These are phyloP conservation scores for Orthonychiurus folsomi DNA, from an alignment of 2,888 invertebrate species.

Conservation along the genomic window DNA sequence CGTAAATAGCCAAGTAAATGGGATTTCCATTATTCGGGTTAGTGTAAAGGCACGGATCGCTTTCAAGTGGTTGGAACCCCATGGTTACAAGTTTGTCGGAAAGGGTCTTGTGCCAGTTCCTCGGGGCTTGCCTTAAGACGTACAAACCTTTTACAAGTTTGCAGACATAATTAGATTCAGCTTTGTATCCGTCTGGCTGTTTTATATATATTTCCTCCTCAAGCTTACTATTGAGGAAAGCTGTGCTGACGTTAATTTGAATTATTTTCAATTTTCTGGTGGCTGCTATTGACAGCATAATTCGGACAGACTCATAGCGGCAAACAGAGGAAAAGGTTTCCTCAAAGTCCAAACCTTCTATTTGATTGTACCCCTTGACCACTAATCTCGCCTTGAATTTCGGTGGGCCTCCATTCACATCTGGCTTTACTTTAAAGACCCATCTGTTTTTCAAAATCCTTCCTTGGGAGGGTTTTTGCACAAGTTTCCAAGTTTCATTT, in stretches of 20 bases:
- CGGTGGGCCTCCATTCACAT: not conserved
- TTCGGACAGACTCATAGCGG: slow-evolving; percentile 12
- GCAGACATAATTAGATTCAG: slow-evolving; percentile 5
- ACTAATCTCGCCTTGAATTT: slow-evolving; percentile 13
- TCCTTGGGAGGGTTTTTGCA: not conserved
- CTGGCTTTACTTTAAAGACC: slow-evolving; percentile 10
- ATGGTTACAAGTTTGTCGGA: not conserved
- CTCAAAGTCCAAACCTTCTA: slow-evolving; percentile 14
- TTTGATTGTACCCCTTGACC: slow-evolving; percentile 8
- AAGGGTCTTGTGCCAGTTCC: slow-evolving; percentile 29
- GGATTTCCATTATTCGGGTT: not conserved
- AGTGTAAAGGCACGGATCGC: slow-evolving; percentile 11
- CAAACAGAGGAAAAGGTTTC: slow-evolving; percentile 16
- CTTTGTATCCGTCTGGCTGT: slow-evolving; percentile 28
- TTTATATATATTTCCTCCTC: slow-evolving; percentile 28
- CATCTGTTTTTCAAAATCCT: slow-evolving; percentile 10
- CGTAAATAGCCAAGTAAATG: not conserved
- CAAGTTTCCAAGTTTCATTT: slow-evolving; percentile 13
- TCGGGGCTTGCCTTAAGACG: slow-evolving; percentile 31
- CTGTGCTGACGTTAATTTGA: slow-evolving; percentile 30
- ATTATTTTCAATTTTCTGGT: slow-evolving; percentile 11
- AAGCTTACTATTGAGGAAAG: slow-evolving; percentile 18
- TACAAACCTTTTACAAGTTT: slow-evolving; percentile 15
- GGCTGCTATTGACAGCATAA: slow-evolving; percentile 5
- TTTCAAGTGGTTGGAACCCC: not conserved